Conservation (phyloP, 2,888 invertebrate species). For the Strigamia maritima region DNA sequence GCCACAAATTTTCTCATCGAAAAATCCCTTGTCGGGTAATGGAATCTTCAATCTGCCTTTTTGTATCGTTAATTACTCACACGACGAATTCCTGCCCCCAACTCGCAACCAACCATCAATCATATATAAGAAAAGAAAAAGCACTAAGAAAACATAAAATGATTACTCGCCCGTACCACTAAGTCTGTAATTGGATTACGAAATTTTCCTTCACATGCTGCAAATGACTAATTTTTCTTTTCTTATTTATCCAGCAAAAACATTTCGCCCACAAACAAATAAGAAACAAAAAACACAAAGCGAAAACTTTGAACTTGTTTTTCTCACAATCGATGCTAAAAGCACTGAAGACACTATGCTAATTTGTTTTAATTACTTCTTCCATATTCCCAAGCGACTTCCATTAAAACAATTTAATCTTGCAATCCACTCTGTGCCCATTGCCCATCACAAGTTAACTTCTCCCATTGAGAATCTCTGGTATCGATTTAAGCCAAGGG, state of each 20-base stretch:
- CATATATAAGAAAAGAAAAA: constrained; percentile 25
- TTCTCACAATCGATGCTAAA: background rate
- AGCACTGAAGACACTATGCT: background rate
- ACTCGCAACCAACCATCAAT: constrained; percentile 27
- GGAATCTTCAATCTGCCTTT: constrained; percentile 29
- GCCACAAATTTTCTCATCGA: constrained; percentile 27
- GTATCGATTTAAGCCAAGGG: constrained; percentile 23
- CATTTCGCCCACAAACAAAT: background rate
- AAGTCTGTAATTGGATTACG: constrained; percentile 25
- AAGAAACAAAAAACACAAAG: background rate
- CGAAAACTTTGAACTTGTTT: background rate
- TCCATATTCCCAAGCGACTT: constrained; percentile 8
- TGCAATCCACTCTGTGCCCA: constrained; percentile 28
- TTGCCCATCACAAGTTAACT: constrained; percentile 4
- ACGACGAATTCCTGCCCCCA: constrained; percentile 29
- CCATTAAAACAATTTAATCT: constrained; percentile 27
- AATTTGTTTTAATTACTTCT: constrained; percentile 2
- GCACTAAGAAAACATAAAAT: constrained; percentile 21
- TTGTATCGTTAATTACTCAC: constrained; percentile 29
- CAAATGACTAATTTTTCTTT: constrained; percentile 25
- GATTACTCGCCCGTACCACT: constrained; percentile 25
- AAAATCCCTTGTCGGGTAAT: constrained; percentile 22
- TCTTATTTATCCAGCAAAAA: background rate
- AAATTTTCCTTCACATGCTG: background rate
- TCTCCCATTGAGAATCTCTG: background rate